Percentiles rank a stretch among this genome's conserved stretches.
phyloP scores from a whole-genome alignment of 2,888 invertebrate species.

The Machimus atricapillus region DNA sequence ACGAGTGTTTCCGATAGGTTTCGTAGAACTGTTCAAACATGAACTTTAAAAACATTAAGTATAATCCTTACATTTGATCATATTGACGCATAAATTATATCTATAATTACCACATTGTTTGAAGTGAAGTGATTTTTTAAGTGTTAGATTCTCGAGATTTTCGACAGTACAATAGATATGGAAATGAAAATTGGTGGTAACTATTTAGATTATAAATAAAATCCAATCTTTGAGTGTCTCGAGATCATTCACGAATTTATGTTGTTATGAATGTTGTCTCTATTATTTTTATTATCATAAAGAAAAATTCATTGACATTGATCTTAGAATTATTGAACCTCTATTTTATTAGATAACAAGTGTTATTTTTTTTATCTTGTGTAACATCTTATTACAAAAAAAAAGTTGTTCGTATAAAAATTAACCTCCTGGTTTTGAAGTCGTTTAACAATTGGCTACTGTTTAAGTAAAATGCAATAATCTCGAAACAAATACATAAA shows the following conservation, averaged over 20 bases:
- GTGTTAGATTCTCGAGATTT: background rate
- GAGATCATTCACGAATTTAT: background rate
- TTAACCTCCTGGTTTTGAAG: no score
- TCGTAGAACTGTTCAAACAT: no score
- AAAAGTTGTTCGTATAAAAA: background rate
- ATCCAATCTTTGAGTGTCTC: background rate
- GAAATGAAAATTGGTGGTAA: background rate
- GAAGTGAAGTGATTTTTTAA: background rate
- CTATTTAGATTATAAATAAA: background rate
- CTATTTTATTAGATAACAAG: background rate
- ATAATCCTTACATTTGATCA: background rate
- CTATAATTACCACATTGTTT: background rate
- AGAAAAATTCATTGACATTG: background rate
- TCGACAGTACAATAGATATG: background rate
- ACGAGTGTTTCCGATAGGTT: no score
- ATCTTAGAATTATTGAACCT: background rate
- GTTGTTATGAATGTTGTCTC: background rate
- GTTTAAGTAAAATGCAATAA: no score
- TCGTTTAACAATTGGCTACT: no score
- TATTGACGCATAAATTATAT: background rate
- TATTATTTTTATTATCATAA: background rate
- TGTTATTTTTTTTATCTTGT: background rate
- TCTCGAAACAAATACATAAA: no score
- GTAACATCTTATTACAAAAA: background rate
- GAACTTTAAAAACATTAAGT: background rate